Percentiles rank a stretch among this genome's conserved stretches.
Evolutionary conservation across 2,113 vertebrate species (phyloP).

Genomic region (Meles meles): DNA sequence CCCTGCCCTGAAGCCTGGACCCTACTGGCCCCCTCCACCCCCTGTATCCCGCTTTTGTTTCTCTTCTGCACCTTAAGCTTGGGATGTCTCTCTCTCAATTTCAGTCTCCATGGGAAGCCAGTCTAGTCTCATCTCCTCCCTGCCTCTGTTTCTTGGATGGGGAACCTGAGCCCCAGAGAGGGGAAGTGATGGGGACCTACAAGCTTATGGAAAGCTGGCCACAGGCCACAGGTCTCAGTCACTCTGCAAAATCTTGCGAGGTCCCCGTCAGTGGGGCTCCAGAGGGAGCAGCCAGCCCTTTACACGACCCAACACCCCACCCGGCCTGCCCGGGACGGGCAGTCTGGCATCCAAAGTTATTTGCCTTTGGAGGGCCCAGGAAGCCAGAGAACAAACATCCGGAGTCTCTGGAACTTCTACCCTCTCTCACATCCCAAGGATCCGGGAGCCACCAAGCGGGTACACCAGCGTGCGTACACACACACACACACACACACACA

Average conservation of each 20-base stretch:
- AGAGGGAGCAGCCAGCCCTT: not conserved
- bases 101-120: not conserved
- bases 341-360: slow-evolving; percentile 63
- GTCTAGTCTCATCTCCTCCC: not conserved
- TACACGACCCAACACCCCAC: not conserved
- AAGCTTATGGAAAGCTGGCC: not conserved
- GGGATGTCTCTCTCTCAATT: not conserved
- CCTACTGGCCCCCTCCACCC: not conserved
- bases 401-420: slow-evolving; percentile 44
- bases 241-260: not conserved
- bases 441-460: not conserved
- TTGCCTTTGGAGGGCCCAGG: slow-evolving; percentile 72
- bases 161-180: not conserved
- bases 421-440: slow-evolving; percentile 1
- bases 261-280: not conserved
- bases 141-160: not conserved
- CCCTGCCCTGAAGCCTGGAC: not conserved
- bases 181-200: not conserved
- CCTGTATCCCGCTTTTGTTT: not conserved
- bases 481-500: not conserved
- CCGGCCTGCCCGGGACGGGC: not conserved
- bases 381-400: slow-evolving; percentile 72
- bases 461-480: rapidly evolving
- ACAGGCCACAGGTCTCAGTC: not conserved
- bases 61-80: not conserved